These are phyloP conservation scores for Lepus oiostolus DNA, from an alignment of 2,797 vertebrate species.

Conservation along the genomic window DNA sequence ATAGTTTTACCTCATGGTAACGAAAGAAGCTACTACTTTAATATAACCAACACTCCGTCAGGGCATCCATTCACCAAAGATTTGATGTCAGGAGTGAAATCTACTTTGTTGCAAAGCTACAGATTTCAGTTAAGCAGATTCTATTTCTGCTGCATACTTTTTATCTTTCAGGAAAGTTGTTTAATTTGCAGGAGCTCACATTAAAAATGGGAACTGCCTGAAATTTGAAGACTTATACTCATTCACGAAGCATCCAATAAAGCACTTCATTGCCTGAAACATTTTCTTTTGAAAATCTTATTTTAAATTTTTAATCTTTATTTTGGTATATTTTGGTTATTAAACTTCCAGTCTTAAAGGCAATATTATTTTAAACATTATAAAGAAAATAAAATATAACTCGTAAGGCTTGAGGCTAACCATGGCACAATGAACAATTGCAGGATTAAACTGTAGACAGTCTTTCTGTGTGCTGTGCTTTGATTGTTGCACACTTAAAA, in stretches of 20 bases:
- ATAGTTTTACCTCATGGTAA: not conserved
- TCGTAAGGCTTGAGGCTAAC: constrained; percentile 41
- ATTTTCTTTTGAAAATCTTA: constrained; percentile 17
- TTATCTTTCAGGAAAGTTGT: not conserved
- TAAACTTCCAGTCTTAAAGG: not conserved
- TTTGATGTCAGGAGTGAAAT: constrained; percentile 45
- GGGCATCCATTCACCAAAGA: not conserved
- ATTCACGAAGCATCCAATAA: constrained; percentile 15
- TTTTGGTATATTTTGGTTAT: not conserved
- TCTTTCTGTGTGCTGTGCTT: constrained; percentile 16
- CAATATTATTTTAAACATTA: constrained; percentile 67
- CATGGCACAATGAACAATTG: constrained; percentile 36
- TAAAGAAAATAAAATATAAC: constrained; percentile 16
- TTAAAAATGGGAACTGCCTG: not conserved
- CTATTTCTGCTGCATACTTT: not conserved
- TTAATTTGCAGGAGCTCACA: not conserved
- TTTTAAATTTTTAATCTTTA: not conserved
- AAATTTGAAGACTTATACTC: not conserved
- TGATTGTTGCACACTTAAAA: constrained; percentile 36
- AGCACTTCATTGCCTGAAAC: not conserved
- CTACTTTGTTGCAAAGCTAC: constrained; percentile 4
- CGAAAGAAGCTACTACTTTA: constrained; percentile 21
- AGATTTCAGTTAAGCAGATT: constrained; percentile 40
- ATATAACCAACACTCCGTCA: not conserved
- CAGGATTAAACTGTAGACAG: constrained; percentile 56